Evolutionary conservation across 1,140 invertebrate genomes (phyloP).

Genomic region (Monochamus saltuarius): DNA sequence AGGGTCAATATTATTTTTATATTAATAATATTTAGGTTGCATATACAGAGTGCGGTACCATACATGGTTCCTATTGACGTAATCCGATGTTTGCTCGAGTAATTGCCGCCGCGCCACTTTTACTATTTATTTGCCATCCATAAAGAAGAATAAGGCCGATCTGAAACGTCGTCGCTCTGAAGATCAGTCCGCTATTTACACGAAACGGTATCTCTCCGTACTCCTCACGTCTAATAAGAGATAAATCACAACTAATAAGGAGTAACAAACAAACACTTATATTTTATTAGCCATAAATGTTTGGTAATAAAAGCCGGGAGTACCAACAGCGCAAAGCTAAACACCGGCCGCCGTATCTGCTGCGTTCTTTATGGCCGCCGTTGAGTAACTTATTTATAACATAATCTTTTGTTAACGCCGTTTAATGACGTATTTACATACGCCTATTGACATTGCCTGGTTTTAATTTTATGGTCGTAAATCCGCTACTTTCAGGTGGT

Average conservation of each 20-base stretch:
- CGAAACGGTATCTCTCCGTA: slow-evolving; percentile 3
- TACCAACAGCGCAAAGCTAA: slow-evolving; percentile 7
- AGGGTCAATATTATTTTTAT: no score
- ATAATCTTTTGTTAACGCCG: slow-evolving; percentile 22
- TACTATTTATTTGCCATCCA: not conserved
- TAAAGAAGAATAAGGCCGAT: slow-evolving; percentile 15
- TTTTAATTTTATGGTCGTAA: slow-evolving; percentile 9
- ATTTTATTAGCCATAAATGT: slow-evolving; percentile 35
- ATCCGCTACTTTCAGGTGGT: slow-evolving; percentile 10
- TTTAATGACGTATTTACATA: slow-evolving; percentile 29
- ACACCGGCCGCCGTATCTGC: slow-evolving; percentile 5
- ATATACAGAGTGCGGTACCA: no score
- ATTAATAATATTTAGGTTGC: no score
- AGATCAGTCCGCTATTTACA: slow-evolving; percentile 11
- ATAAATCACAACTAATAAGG: slow-evolving; percentile 21
- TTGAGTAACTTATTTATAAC: slow-evolving; percentile 25
- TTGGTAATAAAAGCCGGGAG: slow-evolving; percentile 29
- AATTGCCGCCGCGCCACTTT: not conserved
- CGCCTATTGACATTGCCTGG: slow-evolving; percentile 7
- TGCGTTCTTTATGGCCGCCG: slow-evolving; percentile 12
- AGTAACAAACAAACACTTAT: slow-evolving; percentile 27
- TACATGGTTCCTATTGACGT: not conserved
- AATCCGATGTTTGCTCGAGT: not conserved
- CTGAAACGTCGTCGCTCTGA: not conserved
- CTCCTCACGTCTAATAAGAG: slow-evolving; percentile 1